phyloP scores from a whole-genome alignment of 2,113 vertebrate species.

The Pterocles orientalis region DNA sequence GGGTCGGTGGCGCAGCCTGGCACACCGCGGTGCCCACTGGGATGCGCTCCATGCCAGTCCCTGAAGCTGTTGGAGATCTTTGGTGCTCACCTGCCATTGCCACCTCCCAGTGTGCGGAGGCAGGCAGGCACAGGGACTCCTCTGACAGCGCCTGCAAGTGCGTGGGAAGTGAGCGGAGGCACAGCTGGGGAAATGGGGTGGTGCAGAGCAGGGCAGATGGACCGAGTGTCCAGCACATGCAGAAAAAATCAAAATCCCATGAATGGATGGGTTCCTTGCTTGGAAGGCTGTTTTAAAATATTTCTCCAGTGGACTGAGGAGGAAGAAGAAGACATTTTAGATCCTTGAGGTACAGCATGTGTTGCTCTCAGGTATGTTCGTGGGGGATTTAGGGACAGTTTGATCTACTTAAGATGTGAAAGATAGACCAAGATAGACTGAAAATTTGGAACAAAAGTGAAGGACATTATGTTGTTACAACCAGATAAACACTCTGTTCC shows the following conservation, averaged over 20 bases:
- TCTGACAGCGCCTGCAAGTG: background rate
- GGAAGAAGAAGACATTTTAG: background rate
- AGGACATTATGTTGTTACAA: background rate
- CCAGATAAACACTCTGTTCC: background rate
- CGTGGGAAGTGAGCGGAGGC: fast-evolving
- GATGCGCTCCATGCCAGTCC: fast-evolving
- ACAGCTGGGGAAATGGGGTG: fast-evolving
- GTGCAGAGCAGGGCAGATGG: background rate
- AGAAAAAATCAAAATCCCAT: background rate
- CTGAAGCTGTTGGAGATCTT: background rate
- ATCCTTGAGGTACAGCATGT: background rate
- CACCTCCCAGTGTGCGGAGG: background rate
- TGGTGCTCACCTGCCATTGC: background rate
- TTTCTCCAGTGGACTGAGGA: background rate
- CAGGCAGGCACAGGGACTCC: fast-evolving
- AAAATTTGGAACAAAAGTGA: background rate
- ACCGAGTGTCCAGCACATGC: background rate
- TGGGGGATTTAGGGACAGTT: background rate
- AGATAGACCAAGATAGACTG: background rate
- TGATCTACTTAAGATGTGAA: background rate
- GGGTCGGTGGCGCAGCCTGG: background rate
- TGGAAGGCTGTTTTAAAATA: background rate
- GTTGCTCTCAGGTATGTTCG: background rate
- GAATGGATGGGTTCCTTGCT: fast-evolving
- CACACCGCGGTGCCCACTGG: fast-evolving